Base-by-base conservation (phyloP, 2,888 invertebrate species). In the Agrilus cyanescens region DNA sequence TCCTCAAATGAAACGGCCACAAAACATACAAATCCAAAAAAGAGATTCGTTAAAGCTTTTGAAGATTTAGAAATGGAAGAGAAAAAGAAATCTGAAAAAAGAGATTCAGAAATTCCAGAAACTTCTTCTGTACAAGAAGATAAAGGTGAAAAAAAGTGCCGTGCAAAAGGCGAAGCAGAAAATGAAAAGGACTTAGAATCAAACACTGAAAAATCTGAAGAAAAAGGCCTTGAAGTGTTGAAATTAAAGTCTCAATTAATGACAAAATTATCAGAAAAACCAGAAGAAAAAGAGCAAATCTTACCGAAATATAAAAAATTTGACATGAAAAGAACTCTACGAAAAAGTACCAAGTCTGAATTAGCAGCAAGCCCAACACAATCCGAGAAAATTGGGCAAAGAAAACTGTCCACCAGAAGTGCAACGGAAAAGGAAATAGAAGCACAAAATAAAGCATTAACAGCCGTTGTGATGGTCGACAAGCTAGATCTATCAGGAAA, bases 11-110 rank as follows among this genome's bases (percentile, higher is more conserved):
- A 57, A 42, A 48, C 53, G 8, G 53, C 59, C 3, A 54, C 61
- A 4, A 62, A 62, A 50, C 46, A 62, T 20, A 65, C 58, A 2
- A 64, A 63, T 50, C 65, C 65, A 1, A 66, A 66, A 47, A 67
- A 67, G 43, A 50, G 64, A 20, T 65, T 66, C 44, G 64, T 65
- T 2, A 65, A 65, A 44, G 63, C 63, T 10, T 67, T 67, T 38
- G 63, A 66, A 47, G 66, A 65, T 47, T 63, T 62, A 39, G 62
- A 65, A 49, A 36, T 50, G 50, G 48, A 43, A 32, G 37, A 33
- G 38, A 42, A 39, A 41, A 38, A 32, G 30, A 32, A 25, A 10
- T 25, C 25, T 10, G 25, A 33, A 33, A 16, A 12, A 12, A 16
- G 4, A 15, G 33, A 33, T 10, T 10, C 4, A 10, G 32, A 37